These are phyloP conservation scores for Cisticola juncidis DNA, from an alignment of 2,113 vertebrate species.

Conservation along the genomic window DNA sequence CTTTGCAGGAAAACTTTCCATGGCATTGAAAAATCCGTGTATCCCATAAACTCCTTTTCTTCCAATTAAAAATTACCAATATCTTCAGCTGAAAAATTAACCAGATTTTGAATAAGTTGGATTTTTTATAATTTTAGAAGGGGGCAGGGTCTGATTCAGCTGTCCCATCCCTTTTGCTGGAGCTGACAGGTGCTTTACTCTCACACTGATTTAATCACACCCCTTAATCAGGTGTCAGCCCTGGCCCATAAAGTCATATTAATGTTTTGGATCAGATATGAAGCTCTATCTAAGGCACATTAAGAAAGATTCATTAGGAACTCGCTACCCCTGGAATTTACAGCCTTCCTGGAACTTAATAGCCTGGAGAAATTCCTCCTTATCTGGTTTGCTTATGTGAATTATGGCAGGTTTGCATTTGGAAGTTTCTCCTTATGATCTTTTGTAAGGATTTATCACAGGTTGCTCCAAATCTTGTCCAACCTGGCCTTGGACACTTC, in stretches of 20 bases:
- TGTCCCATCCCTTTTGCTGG: neutral
- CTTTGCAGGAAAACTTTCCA: neutral
- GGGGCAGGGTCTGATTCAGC: neutral
- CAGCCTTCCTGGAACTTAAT: conserved; percentile 52
- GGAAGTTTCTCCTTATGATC: neutral
- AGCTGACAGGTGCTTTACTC: conserved; percentile 15
- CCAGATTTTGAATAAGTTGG: neutral
- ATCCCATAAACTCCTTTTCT: neutral
- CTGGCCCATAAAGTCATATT: conserved; percentile 62
- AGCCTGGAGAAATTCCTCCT: conserved; percentile 48
- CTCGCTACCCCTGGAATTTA: conserved; percentile 56
- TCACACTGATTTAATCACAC: conserved; percentile 50
- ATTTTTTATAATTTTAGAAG: neutral
- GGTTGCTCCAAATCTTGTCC: neutral
- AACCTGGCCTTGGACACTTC: neutral
- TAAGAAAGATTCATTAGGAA: conserved; percentile 63
- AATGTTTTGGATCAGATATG: conserved; percentile 60
- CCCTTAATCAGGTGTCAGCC: conserved; percentile 62
- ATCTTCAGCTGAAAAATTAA: neutral
- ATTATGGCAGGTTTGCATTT: conserved; percentile 13
- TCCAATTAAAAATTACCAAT: neutral
- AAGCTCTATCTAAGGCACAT: conserved; percentile 39
- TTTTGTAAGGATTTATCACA: neutral
- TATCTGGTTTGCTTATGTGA: conserved; percentile 51
- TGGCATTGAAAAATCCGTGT: neutral